phyloP scores from a whole-genome alignment of 2,797 vertebrate species.

The Pteronotus mesoamericanus region DNA sequence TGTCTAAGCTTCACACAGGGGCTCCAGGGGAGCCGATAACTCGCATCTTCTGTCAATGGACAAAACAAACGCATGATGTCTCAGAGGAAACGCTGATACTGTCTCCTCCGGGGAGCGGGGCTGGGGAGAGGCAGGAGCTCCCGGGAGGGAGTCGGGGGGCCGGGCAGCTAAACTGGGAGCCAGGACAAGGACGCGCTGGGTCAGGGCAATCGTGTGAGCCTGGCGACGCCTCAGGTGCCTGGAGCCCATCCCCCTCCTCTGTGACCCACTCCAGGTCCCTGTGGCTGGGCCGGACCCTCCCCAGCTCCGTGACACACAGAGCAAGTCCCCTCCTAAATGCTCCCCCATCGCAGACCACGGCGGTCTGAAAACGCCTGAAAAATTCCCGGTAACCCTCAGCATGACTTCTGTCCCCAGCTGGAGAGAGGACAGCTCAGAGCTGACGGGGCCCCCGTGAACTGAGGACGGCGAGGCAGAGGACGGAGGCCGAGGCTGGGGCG shows the following conservation, averaged over 20 bases:
- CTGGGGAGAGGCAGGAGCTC: not conserved
- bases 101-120: not conserved
- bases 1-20: not conserved
- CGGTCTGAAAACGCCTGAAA: not conserved
- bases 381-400: not conserved
- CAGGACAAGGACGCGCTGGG: not conserved
- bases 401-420: not conserved
- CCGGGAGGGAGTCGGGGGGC: not conserved
- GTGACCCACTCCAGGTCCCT: not conserved
- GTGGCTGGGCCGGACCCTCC: not conserved
- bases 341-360: fast-evolving
- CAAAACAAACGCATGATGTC: not conserved
- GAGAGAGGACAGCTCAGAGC: not conserved
- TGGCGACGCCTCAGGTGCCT: not conserved
- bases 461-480: no score
- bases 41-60: fast-evolving
- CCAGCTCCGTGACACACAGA: fast-evolving
- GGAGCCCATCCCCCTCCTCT: not conserved
- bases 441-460: no score
- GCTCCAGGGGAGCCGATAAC: not conserved
- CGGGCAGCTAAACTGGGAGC: no score
- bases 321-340: not conserved
- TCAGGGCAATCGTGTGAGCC: not conserved
- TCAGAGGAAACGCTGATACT: not conserved
- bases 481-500: fast-evolving